phyloP scores from a whole-genome alignment of 2,888 invertebrate genomes.

The Monopis laevigella region DNA sequence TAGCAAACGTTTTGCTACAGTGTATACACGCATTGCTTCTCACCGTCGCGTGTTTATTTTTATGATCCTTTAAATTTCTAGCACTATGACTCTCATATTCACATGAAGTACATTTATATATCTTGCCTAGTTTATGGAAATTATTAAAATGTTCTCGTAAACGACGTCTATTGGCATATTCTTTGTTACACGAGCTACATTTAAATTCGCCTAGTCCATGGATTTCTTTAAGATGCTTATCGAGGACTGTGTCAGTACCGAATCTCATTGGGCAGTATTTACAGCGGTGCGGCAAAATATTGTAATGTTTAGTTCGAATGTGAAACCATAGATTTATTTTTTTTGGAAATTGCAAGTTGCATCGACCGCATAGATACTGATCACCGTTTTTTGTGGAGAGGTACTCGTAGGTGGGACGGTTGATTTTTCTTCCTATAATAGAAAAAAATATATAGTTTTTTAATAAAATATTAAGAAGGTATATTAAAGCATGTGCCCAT shows the following conservation, averaged over 20 bases:
- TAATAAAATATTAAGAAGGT: too few species aligned
- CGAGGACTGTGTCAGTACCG: background rate
- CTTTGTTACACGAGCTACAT: constrained; percentile 1
- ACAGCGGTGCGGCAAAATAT: background rate
- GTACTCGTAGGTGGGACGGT: background rate
- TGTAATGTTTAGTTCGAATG: constrained; percentile 2
- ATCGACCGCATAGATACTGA: background rate
- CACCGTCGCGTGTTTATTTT: background rate
- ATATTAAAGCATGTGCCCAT: too few species aligned
- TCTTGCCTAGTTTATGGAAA: constrained; percentile 5
- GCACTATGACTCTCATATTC: background rate
- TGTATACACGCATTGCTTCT: background rate
- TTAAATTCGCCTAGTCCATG: background rate
- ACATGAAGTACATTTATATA: background rate
- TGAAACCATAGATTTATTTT: background rate
- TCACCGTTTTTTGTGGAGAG: background rate
- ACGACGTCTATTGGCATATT: background rate
- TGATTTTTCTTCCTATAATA: background rate
- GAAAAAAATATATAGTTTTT: background rate
- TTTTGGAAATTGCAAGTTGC: background rate
- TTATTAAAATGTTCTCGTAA: constrained; percentile 9
- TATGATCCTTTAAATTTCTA: constrained; percentile 1
- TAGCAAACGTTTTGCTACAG: constrained; percentile 1
- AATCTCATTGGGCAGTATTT: background rate
- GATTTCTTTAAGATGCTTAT: background rate